A percentile compares a stretch with the other conserved stretches of the same genome.
These are phyloP conservation scores for Takifugu flavidus DNA, from an alignment of 2,113 vertebrate genomes.

Conservation along the genomic window DNA sequence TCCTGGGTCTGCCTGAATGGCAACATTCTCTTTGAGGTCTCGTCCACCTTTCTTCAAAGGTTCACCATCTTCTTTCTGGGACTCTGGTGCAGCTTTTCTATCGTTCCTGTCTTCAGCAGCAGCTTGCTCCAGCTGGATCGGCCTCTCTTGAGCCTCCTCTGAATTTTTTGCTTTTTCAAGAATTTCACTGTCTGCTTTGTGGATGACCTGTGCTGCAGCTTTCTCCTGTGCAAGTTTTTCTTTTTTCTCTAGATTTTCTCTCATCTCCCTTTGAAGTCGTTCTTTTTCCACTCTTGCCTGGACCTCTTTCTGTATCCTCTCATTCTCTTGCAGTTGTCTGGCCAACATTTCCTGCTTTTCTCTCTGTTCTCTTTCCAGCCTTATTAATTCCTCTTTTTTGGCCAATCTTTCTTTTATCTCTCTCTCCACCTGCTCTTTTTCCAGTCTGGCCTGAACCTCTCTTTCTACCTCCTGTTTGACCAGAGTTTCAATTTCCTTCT, in stretches of 20 bases:
- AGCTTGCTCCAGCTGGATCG: constrained; percentile 38
- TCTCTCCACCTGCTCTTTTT: constrained; percentile 23
- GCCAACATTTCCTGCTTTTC: constrained; percentile 30
- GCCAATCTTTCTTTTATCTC: constrained; percentile 28
- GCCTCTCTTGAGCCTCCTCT: constrained; percentile 28
- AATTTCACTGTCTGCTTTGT: constrained; percentile 40
- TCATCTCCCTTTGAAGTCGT: constrained; percentile 25
- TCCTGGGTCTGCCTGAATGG: constrained; percentile 48
- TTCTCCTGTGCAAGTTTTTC: constrained; percentile 17
- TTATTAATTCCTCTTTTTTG: constrained; percentile 28
- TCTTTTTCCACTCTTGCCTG: constrained; percentile 20
- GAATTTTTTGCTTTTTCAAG: constrained; percentile 35
- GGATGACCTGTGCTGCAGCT: constrained; percentile 35
- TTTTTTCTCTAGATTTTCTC: constrained; percentile 24
- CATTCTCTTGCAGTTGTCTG: constrained; percentile 26
- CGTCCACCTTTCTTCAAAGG: constrained; percentile 74
- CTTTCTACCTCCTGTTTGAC: constrained; percentile 22
- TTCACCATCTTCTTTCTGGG: constrained; percentile 39
- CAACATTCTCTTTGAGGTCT: constrained; percentile 75
- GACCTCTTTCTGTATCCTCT: constrained; percentile 34
- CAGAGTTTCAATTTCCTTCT: constrained; percentile 17
- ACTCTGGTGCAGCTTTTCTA: constrained; percentile 38
- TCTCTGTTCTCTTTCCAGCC: constrained; percentile 26
- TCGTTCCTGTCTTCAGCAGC: constrained; percentile 19
- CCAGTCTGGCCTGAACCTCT: constrained; percentile 24